Conservation (phyloP, 1,140 invertebrate species). For the Delia radicum region DNA sequence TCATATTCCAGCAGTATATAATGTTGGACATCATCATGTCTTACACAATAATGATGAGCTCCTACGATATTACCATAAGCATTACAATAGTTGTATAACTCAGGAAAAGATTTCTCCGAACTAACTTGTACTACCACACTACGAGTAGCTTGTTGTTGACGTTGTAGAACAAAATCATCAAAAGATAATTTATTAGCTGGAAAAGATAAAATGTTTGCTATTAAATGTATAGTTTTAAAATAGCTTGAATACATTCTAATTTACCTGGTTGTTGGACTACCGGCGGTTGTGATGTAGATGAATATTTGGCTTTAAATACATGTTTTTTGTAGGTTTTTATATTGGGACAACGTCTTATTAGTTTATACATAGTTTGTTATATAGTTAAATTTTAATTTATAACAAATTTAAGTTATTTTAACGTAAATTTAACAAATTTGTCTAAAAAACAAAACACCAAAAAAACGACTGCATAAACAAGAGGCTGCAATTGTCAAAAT, state of each 20-base stretch:
- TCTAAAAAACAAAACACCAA: not conserved
- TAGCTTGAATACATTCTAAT: not conserved
- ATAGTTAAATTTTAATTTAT: not conserved
- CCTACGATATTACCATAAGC: conserved; percentile 62
- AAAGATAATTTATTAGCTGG: conserved; percentile 33
- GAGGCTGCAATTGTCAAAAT: not conserved
- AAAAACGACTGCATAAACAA: too few relatives aligned
- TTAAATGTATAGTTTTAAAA: not conserved
- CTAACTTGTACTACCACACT: conserved; percentile 67
- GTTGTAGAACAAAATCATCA: conserved; percentile 41
- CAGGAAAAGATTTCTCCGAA: conserved; percentile 62
- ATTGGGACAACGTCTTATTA: not conserved
- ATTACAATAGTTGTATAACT: conserved; percentile 66
- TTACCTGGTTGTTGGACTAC: not conserved
- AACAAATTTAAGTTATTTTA: not conserved
- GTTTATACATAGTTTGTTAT: not conserved
- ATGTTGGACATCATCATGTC: conserved; percentile 58
- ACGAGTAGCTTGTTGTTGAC: conserved; percentile 43
- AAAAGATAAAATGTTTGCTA: not conserved
- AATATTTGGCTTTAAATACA: not conserved
- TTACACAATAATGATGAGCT: conserved; percentile 65
- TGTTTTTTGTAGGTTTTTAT: not conserved
- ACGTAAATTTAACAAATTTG: not conserved
- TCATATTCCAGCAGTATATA: conserved; percentile 71
- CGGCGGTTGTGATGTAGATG: not conserved